These are phyloP conservation scores for Tribolium madens DNA, from an alignment of 1,140 invertebrate genomes.

Conservation along the genomic window DNA sequence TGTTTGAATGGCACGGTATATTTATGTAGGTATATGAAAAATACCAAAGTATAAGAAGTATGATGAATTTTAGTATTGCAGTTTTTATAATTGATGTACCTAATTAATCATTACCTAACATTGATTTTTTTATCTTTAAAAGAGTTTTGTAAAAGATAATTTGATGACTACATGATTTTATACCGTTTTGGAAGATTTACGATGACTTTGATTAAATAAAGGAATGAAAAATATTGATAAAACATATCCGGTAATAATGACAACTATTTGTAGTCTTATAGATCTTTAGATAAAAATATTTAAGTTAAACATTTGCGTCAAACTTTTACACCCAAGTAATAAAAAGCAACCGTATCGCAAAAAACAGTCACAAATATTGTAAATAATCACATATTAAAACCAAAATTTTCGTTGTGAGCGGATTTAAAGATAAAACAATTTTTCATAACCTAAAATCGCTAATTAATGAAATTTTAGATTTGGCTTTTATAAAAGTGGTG, in stretches of 20 bases:
- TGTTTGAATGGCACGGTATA: too few relatives aligned
- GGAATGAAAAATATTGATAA: not conserved
- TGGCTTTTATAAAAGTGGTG: not conserved
- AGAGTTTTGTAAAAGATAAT: too few relatives aligned
- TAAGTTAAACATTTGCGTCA: conserved; percentile 7
- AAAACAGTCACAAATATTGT: conserved; percentile 7
- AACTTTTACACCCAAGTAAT: conserved; percentile 3
- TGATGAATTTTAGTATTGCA: too few relatives aligned
- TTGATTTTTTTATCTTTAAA: too few relatives aligned
- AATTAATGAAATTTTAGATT: conserved; percentile 23
- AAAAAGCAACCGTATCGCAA: conserved; percentile 12
- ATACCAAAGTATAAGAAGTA: too few relatives aligned
- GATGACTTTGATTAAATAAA: conserved; percentile 10
- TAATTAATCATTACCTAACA: too few relatives aligned
- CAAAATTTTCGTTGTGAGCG: not conserved
- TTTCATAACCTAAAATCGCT: conserved; percentile 11
- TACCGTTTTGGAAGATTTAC: too few relatives aligned
- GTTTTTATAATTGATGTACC: too few relatives aligned
- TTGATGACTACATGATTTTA: too few relatives aligned
- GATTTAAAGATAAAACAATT: conserved; percentile 5
- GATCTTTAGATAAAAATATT: conserved; percentile 1
- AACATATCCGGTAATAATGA: conserved; percentile 1
- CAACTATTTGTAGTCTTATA: not conserved
- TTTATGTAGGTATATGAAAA: too few relatives aligned
- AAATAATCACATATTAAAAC: conserved; percentile 15